A percentile compares a stretch with the other conserved stretches of the same genome.
These are phyloP conservation scores for Porites cylindrica DNA, from an alignment of 92 coral and sea anemone genomes.

Conservation along the genomic window DNA sequence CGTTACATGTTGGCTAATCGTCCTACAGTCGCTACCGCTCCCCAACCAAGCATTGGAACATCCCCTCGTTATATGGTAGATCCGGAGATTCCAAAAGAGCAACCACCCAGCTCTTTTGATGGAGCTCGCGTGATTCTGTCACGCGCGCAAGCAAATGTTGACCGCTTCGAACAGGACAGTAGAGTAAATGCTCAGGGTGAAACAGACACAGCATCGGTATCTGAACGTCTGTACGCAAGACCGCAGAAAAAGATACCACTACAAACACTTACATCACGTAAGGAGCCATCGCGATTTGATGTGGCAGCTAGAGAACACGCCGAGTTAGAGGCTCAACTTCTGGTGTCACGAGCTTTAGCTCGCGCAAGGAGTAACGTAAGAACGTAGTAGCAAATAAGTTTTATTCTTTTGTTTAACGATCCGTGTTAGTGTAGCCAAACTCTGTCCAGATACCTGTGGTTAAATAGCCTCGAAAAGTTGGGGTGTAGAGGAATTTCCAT, in stretches of 20 bases:
- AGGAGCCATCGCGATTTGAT: slow-evolving; percentile 38
- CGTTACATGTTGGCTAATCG: slow-evolving; percentile 53
- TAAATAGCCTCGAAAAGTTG: not conserved
- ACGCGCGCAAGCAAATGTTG: slow-evolving; percentile 79
- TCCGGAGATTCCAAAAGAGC: slow-evolving; percentile 55
- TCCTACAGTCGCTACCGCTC: slow-evolving; percentile 67
- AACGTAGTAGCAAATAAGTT: slow-evolving; percentile 6
- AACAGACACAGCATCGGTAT: slow-evolving; percentile 42
- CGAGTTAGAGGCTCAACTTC: slow-evolving; percentile 86
- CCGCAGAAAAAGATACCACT: slow-evolving; percentile 14
- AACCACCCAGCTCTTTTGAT: slow-evolving; percentile 73
- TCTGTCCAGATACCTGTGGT: not conserved
- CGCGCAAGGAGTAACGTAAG: slow-evolving; percentile 78
- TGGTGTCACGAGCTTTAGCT: slow-evolving; percentile 89
- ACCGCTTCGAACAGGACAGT: slow-evolving; percentile 76
- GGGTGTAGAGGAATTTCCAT: not conserved
- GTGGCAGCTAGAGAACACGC: slow-evolving; percentile 78
- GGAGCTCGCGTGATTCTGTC: slow-evolving; percentile 84
- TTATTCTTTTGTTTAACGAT: not conserved
- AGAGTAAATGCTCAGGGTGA: slow-evolving; percentile 34
- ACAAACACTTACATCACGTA: not conserved
- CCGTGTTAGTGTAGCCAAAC: not conserved
- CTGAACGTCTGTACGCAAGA: slow-evolving; percentile 12
- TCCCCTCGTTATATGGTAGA: slow-evolving; percentile 76
- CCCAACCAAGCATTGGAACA: slow-evolving; percentile 74